Percentiles rank a stretch among this genome's conserved stretches.
These are phyloP conservation scores for Lepidocolaptes lacrymiger DNA, from an alignment of 2,797 vertebrate species.

Conservation along the genomic window DNA sequence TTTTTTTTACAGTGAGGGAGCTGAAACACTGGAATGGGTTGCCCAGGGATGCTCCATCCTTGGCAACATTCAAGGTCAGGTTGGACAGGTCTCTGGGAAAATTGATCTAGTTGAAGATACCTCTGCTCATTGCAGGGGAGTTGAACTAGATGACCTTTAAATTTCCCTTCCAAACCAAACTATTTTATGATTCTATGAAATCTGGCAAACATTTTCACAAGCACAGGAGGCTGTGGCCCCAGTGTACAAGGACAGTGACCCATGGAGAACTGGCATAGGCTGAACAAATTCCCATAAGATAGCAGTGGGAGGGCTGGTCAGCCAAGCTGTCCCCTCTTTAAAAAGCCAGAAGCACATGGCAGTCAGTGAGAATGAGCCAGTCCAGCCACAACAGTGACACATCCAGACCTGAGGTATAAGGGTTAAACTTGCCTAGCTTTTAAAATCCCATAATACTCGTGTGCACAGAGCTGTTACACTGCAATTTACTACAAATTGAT, in stretches of 20 bases:
- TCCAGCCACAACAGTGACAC: background rate
- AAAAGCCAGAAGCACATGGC: background rate
- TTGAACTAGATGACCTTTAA: background rate
- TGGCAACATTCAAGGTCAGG: background rate
- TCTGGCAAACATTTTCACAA: background rate
- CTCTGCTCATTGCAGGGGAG: background rate
- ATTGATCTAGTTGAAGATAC: background rate
- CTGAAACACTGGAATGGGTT: background rate
- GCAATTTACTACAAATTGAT: constrained; percentile 32
- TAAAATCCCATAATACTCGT: background rate
- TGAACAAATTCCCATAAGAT: background rate
- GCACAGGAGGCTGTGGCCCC: background rate
- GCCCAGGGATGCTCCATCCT: background rate
- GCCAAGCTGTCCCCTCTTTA: background rate
- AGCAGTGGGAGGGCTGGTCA: background rate
- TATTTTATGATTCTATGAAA: background rate
- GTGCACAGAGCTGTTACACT: constrained; percentile 18
- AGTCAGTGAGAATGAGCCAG: background rate
- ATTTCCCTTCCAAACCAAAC: background rate
- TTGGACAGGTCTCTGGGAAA: background rate
- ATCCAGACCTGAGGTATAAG: background rate
- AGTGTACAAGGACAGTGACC: background rate
- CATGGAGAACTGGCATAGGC: background rate
- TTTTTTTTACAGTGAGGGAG: background rate
- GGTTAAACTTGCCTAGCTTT: background rate